Conservation (phyloP, 2,888 invertebrate species). For the Sympetrum striolatum region DNA sequence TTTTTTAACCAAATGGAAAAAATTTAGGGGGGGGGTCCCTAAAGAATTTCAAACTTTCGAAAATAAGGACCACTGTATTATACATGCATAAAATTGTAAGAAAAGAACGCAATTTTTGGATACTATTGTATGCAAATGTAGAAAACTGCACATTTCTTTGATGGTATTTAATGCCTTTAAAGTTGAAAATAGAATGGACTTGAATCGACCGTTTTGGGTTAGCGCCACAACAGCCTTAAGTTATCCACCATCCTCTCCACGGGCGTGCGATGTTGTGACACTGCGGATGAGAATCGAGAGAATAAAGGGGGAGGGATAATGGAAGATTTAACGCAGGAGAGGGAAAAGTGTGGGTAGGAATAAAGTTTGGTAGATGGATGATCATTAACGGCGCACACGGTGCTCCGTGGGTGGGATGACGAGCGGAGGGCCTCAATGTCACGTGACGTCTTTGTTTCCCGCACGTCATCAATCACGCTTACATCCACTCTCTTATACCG, state of each 20-base stretch:
- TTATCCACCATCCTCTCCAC: not conserved
- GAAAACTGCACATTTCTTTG: too few relatives aligned
- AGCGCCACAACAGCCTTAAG: too few relatives aligned
- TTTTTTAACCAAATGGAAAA: too few relatives aligned
- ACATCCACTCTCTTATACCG: not conserved
- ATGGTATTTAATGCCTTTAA: too few relatives aligned
- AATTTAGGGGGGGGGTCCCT: too few relatives aligned
- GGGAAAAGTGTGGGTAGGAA: not conserved
- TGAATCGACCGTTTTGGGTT: too few relatives aligned
- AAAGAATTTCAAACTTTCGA: too few relatives aligned
- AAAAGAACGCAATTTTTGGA: too few relatives aligned
- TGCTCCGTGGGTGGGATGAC: not conserved
- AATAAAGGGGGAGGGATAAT: not conserved
- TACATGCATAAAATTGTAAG: too few relatives aligned
- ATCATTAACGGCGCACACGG: not conserved
- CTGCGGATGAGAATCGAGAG: not conserved
- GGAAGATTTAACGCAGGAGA: not conserved
- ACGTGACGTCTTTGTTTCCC: not conserved
- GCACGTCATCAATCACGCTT: not conserved
- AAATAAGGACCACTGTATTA: too few relatives aligned
- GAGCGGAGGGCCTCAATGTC: not conserved
- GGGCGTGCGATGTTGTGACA: not conserved
- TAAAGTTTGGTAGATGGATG: not conserved
- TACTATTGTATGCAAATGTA: too few relatives aligned
- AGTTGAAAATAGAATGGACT: too few relatives aligned